A percentile compares a stretch with the other conserved stretches of the same genome.
phyloP scores from a whole-genome alignment of 1,140 invertebrate genomes.

The Atta colombica region DNA sequence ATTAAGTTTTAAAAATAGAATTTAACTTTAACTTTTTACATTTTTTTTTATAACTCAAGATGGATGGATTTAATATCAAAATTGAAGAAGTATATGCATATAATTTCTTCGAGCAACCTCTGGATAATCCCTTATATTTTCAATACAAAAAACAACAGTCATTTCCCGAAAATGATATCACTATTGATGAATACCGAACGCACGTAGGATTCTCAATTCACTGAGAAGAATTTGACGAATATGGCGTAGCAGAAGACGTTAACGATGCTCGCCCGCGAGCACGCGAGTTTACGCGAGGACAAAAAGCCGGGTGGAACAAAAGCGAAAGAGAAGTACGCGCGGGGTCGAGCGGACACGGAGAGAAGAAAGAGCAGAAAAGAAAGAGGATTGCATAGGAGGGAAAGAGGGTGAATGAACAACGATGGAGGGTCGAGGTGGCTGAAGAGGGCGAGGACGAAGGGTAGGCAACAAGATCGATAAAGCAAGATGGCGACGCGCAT shows the following conservation, averaged over 20 bases:
- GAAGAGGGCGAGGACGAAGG: constrained; percentile 60
- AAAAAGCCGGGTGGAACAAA: constrained; percentile 35
- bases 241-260: constrained; percentile 18
- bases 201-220: not conserved
- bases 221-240: constrained; percentile 40
- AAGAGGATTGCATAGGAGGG: constrained; percentile 37
- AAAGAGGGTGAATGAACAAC: constrained; percentile 46
- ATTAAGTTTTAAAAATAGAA: constrained; percentile 13
- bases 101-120: constrained; percentile 2
- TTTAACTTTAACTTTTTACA: not conserved
- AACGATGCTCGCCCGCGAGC: constrained; percentile 9
- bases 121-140: not conserved
- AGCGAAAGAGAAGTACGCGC: constrained; percentile 28
- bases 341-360: not conserved
- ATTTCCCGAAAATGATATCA: not conserved
- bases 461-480: constrained; percentile 79
- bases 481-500: constrained; percentile 80
- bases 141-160: not conserved
- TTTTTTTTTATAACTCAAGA: not conserved
- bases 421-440: constrained; percentile 46
- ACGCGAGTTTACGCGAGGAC: not conserved
- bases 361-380: constrained; percentile 46
- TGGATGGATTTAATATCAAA: constrained; percentile 10
- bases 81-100: not conserved
- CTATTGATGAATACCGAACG: not conserved